Conservation (phyloP, 1,140 invertebrate genomes). For the Bombus soroeensis region DNA sequence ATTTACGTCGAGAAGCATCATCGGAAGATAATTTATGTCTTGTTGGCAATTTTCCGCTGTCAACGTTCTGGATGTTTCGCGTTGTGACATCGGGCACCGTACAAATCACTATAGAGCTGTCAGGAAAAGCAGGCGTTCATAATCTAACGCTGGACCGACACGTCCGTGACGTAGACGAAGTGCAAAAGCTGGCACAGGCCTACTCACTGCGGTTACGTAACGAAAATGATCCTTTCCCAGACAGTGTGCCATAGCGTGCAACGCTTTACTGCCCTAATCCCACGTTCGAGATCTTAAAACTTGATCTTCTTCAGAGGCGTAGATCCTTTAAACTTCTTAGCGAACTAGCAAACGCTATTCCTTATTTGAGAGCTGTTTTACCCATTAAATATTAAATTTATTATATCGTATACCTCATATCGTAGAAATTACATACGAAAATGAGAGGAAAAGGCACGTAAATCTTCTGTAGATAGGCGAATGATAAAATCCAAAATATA, state of each 20-base stretch:
- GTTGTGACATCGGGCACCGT: not conserved
- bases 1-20: not conserved
- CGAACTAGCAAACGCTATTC: not conserved
- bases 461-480: not conserved
- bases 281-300: constrained; percentile 28
- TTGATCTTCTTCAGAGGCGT: not conserved
- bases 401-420: not conserved
- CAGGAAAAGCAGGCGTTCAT: constrained; percentile 12
- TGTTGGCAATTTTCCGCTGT: constrained; percentile 1
- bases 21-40: not conserved
- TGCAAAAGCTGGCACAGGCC: constrained; percentile 24
- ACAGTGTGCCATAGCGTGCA: constrained; percentile 9
- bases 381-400: not conserved
- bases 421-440: not conserved
- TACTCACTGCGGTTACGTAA: constrained; percentile 25
- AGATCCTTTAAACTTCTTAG: not conserved
- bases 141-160: constrained; percentile 12
- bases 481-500: not conserved
- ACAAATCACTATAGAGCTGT: constrained; percentile 12
- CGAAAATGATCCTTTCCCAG: constrained; percentile 33
- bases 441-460: not conserved
- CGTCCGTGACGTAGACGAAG: constrained; percentile 17
- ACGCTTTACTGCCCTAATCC: constrained; percentile 13
- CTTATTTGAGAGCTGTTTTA: not conserved
- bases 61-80: constrained; percentile 3